These are phyloP conservation scores for Strix aluco DNA, from an alignment of 2,113 vertebrate species.

Conservation along the genomic window DNA sequence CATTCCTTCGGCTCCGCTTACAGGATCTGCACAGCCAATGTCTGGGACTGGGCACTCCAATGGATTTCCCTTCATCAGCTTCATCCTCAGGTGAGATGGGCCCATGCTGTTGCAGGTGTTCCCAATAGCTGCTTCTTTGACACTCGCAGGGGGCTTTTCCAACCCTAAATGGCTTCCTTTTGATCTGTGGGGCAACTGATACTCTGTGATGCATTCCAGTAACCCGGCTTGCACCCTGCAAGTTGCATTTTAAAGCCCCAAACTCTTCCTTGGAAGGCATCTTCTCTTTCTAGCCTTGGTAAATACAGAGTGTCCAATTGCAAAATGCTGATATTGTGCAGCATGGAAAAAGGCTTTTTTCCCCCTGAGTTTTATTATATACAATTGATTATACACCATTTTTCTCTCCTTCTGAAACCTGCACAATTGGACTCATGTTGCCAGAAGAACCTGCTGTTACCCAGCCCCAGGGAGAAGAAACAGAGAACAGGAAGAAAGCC, in stretches of 20 bases:
- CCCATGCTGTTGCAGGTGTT: neutral
- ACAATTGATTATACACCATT: slow-evolving; percentile 67
- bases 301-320: slow-evolving; percentile 62
- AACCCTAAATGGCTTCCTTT: neutral
- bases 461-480: slow-evolving; percentile 61
- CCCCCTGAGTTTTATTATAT: slow-evolving; percentile 59
- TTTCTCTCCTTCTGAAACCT: slow-evolving; percentile 65
- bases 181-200: neutral
- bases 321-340: slow-evolving; percentile 59
- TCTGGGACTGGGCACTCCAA: too few species aligned
- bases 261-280: slow-evolving; percentile 11
- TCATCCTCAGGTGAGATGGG: neutral
- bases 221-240: neutral
- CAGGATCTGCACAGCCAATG: neutral
- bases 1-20: neutral
- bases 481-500: slow-evolving; percentile 55
- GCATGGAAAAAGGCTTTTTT: slow-evolving; percentile 66
- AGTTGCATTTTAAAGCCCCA: neutral
- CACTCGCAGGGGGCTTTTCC: neutral
- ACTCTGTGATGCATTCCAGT: neutral
- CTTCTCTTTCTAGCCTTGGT: slow-evolving; percentile 25
- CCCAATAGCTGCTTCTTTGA: neutral
- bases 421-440: slow-evolving; percentile 66
- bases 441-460: slow-evolving; percentile 69
- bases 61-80: neutral